Percentiles rank a stretch among this genome's conserved stretches.
Evolutionary conservation across 37 sponge, comb jelly and placozoan species (phyloP).

Genomic region (Petrosia ficiformis): DNA sequence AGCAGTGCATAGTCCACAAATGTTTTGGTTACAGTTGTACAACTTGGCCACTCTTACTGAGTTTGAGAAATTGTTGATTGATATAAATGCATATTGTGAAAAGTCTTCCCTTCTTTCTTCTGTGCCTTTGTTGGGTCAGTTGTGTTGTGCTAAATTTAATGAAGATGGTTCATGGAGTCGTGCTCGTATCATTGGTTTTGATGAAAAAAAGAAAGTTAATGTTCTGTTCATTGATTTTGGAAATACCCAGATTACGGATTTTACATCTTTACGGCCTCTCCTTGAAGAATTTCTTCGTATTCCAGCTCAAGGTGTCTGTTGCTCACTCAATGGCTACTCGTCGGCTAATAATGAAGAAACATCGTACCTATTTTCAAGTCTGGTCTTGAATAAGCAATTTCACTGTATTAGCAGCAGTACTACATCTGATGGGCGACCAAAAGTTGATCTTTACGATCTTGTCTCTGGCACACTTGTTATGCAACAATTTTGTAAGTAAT

Average conservation of each 20-base stretch:
- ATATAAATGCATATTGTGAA: not conserved
- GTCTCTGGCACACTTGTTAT: no score
- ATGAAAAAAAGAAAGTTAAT: not conserved
- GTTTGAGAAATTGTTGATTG: not conserved
- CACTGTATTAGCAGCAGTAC: no score
- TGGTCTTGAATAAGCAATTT: no score
- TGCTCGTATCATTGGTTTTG: conserved; percentile 20
- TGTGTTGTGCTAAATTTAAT: conserved; percentile 24
- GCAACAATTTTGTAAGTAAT: no score
- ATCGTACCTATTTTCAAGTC: no score
- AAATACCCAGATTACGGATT: conserved; percentile 23
- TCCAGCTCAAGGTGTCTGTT: not conserved
- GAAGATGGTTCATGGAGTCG: conserved; percentile 38
- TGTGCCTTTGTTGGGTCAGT: conserved; percentile 4
- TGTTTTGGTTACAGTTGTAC: not conserved
- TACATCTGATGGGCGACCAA: no score
- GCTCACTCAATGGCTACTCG: no score
- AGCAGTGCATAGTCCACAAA: not conserved
- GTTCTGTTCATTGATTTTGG: conserved; percentile 67
- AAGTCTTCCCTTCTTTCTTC: not conserved
- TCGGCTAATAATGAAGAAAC: no score
- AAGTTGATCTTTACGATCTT: no score
- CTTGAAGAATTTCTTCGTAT: not conserved
- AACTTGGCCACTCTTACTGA: not conserved
- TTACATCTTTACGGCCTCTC: not conserved